Evolutionary conservation across 2,888 invertebrate genomes (phyloP).

Genomic region (Lymantria monacha): DNA sequence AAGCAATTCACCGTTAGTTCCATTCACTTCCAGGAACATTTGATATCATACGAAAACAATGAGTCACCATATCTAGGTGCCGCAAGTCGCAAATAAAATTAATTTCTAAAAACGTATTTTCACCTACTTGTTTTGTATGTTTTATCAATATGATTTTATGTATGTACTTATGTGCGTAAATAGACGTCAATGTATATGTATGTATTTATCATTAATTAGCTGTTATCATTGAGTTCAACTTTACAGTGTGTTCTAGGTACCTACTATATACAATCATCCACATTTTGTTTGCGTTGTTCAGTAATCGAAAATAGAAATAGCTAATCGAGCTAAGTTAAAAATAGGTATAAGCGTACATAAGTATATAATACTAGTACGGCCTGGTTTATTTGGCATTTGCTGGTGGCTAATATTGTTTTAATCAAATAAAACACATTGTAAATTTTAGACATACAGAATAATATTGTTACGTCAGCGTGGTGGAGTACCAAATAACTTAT

Average conservation of each 20-base stretch:
- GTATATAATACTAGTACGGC: background rate
- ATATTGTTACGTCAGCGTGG: no score
- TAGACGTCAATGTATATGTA: background rate
- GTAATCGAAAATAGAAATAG: background rate
- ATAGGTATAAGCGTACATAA: background rate
- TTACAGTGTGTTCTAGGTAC: background rate
- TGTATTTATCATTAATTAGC: background rate
- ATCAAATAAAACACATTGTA: no score
- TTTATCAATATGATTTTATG: background rate
- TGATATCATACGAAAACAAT: slow-evolving; percentile 3
- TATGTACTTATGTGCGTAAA: background rate
- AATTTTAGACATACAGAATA: no score
- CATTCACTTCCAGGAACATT: slow-evolving; percentile 8
- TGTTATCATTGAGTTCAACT: background rate
- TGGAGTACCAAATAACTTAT: no score
- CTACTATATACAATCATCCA: background rate
- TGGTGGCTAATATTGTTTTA: background rate
- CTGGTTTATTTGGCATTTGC: background rate
- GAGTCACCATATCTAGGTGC: slow-evolving; percentile 10
- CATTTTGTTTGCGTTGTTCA: background rate
- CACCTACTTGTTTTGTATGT: background rate
- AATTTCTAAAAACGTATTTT: slow-evolving; percentile 1
- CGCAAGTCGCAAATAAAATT: slow-evolving; percentile 3
- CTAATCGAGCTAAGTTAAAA: background rate
- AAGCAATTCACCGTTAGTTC: slow-evolving; percentile 2